phyloP scores from a whole-genome alignment of 2,113 vertebrate species.

The Sapajus apella region DNA sequence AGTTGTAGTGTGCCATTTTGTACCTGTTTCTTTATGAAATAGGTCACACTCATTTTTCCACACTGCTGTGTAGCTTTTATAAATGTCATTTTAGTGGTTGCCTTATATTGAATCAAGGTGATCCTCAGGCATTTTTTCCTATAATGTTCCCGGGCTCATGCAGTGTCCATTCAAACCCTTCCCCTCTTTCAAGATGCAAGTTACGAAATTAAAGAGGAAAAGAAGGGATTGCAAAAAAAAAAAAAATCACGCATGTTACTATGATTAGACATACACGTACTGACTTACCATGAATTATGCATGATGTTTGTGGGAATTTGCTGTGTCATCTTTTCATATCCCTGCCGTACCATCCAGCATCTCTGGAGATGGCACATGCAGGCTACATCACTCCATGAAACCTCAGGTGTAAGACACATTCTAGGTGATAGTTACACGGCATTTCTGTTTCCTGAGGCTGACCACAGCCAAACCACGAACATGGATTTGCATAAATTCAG shows the following conservation, averaged over 20 bases:
- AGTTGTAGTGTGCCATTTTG: not conserved
- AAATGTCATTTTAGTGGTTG: not conserved
- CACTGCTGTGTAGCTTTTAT: not conserved
- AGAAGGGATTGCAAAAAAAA: not conserved
- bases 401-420: conserved; percentile 16
- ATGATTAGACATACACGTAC: not conserved
- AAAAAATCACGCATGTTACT: not conserved
- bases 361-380: not conserved
- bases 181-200: not conserved
- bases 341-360: not conserved
- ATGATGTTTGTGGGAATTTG: conserved; percentile 14
- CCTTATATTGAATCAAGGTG: not conserved
- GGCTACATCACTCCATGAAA: conserved; percentile 13
- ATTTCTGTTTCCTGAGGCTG: conserved; percentile 33
- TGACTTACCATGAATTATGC: not conserved
- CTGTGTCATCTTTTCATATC: not conserved
- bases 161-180: not conserved
- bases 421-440: not conserved
- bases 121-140: not conserved
- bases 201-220: not conserved
- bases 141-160: not conserved
- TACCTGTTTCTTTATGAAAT: conserved; percentile 8
- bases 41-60: not conserved
- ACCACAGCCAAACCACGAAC: conserved; percentile 51
- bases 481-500: conserved; percentile 58